Evolutionary conservation across 1,140 invertebrate genomes (phyloP), one percentile per base, ranked within the genome.

Genomic region (Aphaenogaster floridana): DNA sequence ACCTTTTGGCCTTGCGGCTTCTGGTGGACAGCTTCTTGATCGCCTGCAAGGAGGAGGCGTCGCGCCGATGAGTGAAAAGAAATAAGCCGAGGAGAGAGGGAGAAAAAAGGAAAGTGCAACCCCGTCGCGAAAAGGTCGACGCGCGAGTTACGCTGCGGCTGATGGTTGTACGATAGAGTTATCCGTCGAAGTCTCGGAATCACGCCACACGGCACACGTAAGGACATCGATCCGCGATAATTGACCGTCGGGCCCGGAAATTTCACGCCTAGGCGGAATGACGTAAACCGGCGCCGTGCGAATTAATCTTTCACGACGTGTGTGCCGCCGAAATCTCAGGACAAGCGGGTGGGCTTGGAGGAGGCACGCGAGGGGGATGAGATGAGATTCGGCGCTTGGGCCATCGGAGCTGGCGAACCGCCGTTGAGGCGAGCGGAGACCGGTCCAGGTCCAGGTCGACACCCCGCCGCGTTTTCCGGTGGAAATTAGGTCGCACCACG

Each of bases 21-120:
- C 84, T 92, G 7, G 90, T 93, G 4, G 93, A 94, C 64, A 94
- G 68, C 34, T 92, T 95, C 86, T 94, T 95, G 74, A 94, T 93
- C 7, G 92, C 94, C 94, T 94, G 81, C 1, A 17, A n/a, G 8
- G 61, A 86, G 72, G 21, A 85, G 78, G 28, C 48, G 87, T 42
- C 61, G 8, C 15, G 28, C n/a, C 7, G 45, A 34, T 85, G 6
- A 74, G 34, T n/a, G 8, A 74, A 39, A 13, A 63, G 11, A 63
- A 5, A 6, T 2, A 61, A 21, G 5, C 21, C 21, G 36, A 4
- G 21, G 52, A 42, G 6, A 78, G 2, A 45, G 48, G 42, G 48
- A 17, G 13, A 3, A 17, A 7, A 63, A 64, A 13, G 11, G 8
- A 42, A 13, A 45, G 39, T n/a, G 9, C 4, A 34, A 28, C 17